phyloP scores from a whole-genome alignment of 2,888 invertebrate genomes.

The Catocala sponsa region DNA sequence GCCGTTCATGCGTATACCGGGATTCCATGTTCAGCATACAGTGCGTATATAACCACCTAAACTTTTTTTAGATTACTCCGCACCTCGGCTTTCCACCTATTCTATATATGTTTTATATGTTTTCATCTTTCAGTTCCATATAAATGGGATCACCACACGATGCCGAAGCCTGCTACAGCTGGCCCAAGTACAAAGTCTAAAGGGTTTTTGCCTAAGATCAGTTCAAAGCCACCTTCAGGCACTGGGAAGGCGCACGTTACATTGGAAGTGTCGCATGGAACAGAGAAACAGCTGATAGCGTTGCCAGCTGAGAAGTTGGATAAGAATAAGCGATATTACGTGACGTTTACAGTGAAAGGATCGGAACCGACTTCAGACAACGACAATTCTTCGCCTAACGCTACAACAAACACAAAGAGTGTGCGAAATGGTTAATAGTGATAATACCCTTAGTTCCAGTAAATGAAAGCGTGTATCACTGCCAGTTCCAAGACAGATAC shows the following conservation, averaged over 20 bases:
- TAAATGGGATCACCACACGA: constrained; percentile 92
- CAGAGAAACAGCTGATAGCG: constrained; percentile 95
- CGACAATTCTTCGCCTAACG: constrained; percentile 77
- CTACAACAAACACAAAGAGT: constrained; percentile 78
- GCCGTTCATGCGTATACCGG: constrained; percentile 97
- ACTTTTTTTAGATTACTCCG: neutral
- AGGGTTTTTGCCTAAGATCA: constrained; percentile 91
- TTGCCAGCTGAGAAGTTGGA: constrained; percentile 95
- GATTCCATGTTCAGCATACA: constrained; percentile 95
- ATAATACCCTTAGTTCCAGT: constrained; percentile 21
- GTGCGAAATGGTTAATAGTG: constrained; percentile 69
- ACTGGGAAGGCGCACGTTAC: constrained; percentile 88
- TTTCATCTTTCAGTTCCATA: constrained; percentile 89
- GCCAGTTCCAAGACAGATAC: constrained; percentile 44
- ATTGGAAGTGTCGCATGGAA: constrained; percentile 94
- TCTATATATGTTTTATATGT: neutral
- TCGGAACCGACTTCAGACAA: constrained; percentile 88
- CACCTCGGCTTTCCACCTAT: neutral
- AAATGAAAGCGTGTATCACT: constrained; percentile 48
- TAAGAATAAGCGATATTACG: constrained; percentile 96
- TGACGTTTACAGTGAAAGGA: constrained; percentile 96
- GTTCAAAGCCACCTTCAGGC: constrained; percentile 74
- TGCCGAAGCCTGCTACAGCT: constrained; percentile 91
- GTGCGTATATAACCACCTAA: constrained; percentile 86
- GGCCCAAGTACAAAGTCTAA: constrained; percentile 78